Percentiles rank a stretch among this genome's conserved stretches.
Evolutionary conservation across 2,113 vertebrate genomes (phyloP).

Genomic region (Eudyptes chrysolophus): DNA sequence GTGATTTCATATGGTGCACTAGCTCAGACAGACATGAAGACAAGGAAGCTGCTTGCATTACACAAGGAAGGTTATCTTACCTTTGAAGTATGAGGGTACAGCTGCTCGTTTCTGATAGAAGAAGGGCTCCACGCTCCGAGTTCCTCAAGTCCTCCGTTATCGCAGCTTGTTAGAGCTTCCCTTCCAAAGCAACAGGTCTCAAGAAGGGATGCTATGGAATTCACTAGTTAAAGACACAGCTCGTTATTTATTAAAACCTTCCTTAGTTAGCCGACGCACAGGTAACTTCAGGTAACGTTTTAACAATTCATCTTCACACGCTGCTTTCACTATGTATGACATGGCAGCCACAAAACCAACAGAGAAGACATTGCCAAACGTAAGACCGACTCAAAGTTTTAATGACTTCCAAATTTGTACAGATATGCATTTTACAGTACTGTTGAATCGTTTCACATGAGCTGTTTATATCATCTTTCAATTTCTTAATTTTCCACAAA

Average conservation of each 20-base stretch:
- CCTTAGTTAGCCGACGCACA: background rate
- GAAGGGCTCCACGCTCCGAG: background rate
- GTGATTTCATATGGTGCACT: background rate
- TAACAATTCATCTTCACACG: background rate
- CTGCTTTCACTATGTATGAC: background rate
- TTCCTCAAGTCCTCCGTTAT: accelerated
- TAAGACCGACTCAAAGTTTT: conserved; percentile 3
- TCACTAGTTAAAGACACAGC: background rate
- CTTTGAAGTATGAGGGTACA: background rate
- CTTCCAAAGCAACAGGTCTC: background rate
- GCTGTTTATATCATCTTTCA: background rate
- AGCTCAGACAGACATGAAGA: background rate
- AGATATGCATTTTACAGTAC: background rate
- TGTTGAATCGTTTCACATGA: background rate
- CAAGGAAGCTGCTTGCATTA: background rate
- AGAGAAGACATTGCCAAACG: background rate
- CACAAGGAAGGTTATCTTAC: background rate
- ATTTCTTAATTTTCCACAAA: background rate
- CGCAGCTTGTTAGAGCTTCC: background rate
- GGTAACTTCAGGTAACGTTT: background rate
- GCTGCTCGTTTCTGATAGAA: background rate
- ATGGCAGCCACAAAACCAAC: background rate
- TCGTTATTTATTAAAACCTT: background rate
- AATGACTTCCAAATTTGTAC: background rate
- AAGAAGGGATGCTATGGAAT: background rate